Evolutionary conservation across 2,888 invertebrate genomes (phyloP), one percentile per base, ranked within the genome.

Genomic region (Litoditis marina): DNA sequence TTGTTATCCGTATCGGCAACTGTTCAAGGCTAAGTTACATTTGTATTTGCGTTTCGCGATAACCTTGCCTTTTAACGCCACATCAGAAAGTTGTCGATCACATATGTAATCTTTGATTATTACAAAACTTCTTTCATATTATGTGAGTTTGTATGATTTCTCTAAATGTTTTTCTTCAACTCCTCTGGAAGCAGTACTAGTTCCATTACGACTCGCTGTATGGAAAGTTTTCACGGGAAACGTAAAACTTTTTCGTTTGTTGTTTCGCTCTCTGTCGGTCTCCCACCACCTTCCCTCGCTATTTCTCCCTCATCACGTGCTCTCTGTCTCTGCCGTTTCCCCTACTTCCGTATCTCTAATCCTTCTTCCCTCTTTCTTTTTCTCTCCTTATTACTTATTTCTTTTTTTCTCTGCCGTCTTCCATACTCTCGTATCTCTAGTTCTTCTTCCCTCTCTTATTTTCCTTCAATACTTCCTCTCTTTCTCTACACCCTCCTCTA

Each of bases 361-460:
- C 50, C 52, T 54, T 39, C 16, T 31, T 34, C 13, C 34, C 8
- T 46, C 47, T 13, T 25, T 16, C 19, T 66, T 49, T 31, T 31
- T 51, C 39, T 58, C 36, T 49, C n/a, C n/a, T n/a, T n/a, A n/a
- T n/a, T n/a, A n/a, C n/a, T n/a, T 44, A 25, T 22, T 44, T 44
- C 44, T 44, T 25, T 44, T 44, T 44, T 25, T 44, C 25, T 7
- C 44, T 44, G 25, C 25, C 44, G 19, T 44, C 25, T 44, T 44
- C 25, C 44, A 7, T 44, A 44, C 19, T 22, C 44, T 44, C 19
- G 25, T 44, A 44, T 44, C 19, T 44, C 44, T 44, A 19, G 8
- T 44, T 44, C 44, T 22, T 44, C 25, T 44, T 39, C 25, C 25
- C 25, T 19, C 25, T 44, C 25, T 25, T 19, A 22, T 44, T 25